Evolutionary conservation across 2,888 invertebrate genomes (phyloP).

Genomic region (Melanotus villosus): DNA sequence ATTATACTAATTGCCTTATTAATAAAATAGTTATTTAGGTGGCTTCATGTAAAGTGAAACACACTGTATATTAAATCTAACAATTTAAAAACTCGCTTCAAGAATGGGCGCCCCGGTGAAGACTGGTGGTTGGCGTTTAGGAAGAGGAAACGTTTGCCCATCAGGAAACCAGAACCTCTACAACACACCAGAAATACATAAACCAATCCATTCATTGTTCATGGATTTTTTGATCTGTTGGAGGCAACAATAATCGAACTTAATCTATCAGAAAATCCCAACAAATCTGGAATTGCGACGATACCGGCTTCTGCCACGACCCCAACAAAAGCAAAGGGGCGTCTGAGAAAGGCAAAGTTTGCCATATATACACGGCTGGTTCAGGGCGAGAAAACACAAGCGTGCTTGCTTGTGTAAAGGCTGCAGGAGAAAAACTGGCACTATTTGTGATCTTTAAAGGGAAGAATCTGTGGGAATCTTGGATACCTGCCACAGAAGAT

Average conservation of each 20-base stretch:
- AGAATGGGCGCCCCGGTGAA: constrained; percentile 53
- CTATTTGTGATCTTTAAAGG: constrained; percentile 19
- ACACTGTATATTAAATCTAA: constrained; percentile 49
- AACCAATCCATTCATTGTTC: constrained; percentile 53
- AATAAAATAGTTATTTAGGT: no score
- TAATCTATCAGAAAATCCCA: constrained; percentile 43
- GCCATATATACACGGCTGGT: constrained; percentile 11
- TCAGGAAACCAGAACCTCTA: constrained; percentile 61
- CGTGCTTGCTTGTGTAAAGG: constrained; percentile 21
- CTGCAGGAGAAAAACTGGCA: constrained; percentile 24
- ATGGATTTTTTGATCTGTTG: constrained; percentile 46
- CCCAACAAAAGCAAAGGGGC: constrained; percentile 24
- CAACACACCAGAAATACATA: constrained; percentile 56
- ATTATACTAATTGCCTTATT: no score
- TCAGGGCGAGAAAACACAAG: constrained; percentile 19
- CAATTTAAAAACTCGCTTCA: constrained; percentile 54
- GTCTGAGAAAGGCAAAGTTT: constrained; percentile 12
- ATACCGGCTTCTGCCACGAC: constrained; percentile 40
- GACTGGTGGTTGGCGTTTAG: constrained; percentile 55
- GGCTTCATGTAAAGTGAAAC: no score
- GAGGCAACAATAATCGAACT: constrained; percentile 36
- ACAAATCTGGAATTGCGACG: constrained; percentile 54
- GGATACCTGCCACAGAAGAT: constrained; percentile 11
- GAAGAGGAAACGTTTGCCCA: constrained; percentile 54
- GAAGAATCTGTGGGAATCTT: constrained; percentile 29